Base-by-base conservation (phyloP, 2,888 invertebrate genomes). In the Epinotia demarniana region DNA sequence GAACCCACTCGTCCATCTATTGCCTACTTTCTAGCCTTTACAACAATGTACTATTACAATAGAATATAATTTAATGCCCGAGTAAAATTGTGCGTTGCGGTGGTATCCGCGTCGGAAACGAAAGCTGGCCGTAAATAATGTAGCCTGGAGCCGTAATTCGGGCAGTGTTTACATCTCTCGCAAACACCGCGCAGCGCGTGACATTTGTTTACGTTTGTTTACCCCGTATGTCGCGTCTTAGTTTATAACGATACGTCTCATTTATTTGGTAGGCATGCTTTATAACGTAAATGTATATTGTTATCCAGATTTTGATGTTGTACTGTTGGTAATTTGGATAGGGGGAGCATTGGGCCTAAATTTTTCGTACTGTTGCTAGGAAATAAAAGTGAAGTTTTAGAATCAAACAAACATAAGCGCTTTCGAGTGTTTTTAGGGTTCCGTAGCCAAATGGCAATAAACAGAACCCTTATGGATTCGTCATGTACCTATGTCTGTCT, bases 151-250 rank as follows among this genome's bases (percentile, higher is more conserved):
- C 19, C 69, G 69, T 74, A 74, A 71, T 73, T 73, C 74, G 33
- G 58, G 16, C 60, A 18, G 23, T 75, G 70, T 75, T 70, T 60
- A 69, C 70, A 66, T 60, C 49, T 60, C 60, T 11, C 63, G 64
- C 70, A 64, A 60, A 75, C 70, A 74, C 39, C 62, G 68, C 55
- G 60, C 58, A 39, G 23, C 13, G 68, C 68, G 53, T 63, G 58
- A 64, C 70, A 53, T 64, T 64, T 75, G 75, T 75, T 75, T 71
- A 70, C 64, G 69, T 33, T 16, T 74, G 69, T 74, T 74, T 68
- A 68, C 60, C 27, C 60, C 23, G 27, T 57, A 70, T 43, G 70
- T 71, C 70, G 70, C 60, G 53, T 75, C 75, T 71, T 66, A 66
- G 64, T 75, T 66, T 66, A 71, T 43, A 66, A 66, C 66, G 70